Evolutionary conservation across 2,113 vertebrate species (phyloP), one percentile per base, ranked within the genome.

Genomic region (Cyprinodon brontotheroides): DNA sequence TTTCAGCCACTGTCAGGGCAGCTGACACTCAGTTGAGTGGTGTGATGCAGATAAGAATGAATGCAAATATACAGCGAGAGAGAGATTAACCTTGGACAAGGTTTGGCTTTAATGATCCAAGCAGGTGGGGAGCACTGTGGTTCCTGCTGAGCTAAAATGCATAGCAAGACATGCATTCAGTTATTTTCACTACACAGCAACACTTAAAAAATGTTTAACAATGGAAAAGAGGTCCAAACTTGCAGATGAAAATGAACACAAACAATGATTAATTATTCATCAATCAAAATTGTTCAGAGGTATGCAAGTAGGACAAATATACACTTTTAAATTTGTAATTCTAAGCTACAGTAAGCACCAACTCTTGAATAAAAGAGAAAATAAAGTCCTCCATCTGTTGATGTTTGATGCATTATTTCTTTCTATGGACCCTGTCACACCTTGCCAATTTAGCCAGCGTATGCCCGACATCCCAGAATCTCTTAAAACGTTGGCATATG

Each of bases 41-140:
- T 48, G 88, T 82, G 85, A 86, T 81, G 86, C 90, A 94, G 93
- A 94, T 94, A 94, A 93, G 92, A 93, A 92, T 86, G 83, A 90
- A 94, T 94, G 93, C 92, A 93, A 95, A 95, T 94, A 92, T 90
- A 89, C 89, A 91, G 85, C 75, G 81, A 92, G 89, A 92, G 91
- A 92, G 93, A 92, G 93, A 93, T 94, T 94, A 94, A 94, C 94
- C 93, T 94, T 93, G 93, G 81, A 87, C 93, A 94, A 94, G 93
- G 92, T 92, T 85, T 86, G 87, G 87, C 86, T 75, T 86, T 87
- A 90, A 87, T 78, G 86, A 79, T 65, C 89, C 6, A 82, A 85
- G 69, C 83, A 84, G 83, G 84, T 80, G 57, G 83, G 70, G 77
- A 81, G 85, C 80, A 72, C 41, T 72, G 82, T 29, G 61, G 70